Evolutionary conservation across 2,888 invertebrate species (phyloP), one percentile per base, ranked within the genome.

Genomic region (Drosophila putrida): DNA sequence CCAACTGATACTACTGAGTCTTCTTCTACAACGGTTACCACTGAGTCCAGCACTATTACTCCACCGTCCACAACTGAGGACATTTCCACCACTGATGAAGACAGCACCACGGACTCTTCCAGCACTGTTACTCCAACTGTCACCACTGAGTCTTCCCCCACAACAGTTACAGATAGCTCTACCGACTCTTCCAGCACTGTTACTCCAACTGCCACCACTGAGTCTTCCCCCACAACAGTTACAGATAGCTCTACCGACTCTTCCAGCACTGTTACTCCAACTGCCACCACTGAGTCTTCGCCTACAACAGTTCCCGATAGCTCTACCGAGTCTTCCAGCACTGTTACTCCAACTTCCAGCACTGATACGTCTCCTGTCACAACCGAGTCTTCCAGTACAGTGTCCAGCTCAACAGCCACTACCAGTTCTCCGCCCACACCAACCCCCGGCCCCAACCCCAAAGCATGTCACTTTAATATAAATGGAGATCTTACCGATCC

Each of bases 401-500:
- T 44, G 2, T n/a, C 71, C n/a, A 71, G 50, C 5, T 43, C 71
- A 41, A 57, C 61, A 8, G 9, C 25, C 15, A 53, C 78, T 25
- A 49, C 66, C 4, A 20, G 47, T 9, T n/a, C 54, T 2, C 55
- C 47, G 2, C 15, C 51, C 13, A 67, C 46, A 11, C 43, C 76
- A n/a, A 47, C 47, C 1, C n/a, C 73, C 0, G 47, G 46, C 0
- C 80, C 85, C n/a, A 38, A 11, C 4, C 59, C 35, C 0, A 69
- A 46, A 2, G 54, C 71, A 11, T 91, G 91, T 31, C 71, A 76
- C 13, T 91, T 88, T 33, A 75, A 57, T 4, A 70, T 87, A 2
- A 85, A 78, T 62, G 88, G 85, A 0, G 90, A 83, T 53, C 66
- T 91, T 0, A 90, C 59, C 4, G 83, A 94, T 72, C 95, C 95